Conservation (phyloP, 2,888 invertebrate genomes). For the Pyrochroa serraticornis region DNA sequence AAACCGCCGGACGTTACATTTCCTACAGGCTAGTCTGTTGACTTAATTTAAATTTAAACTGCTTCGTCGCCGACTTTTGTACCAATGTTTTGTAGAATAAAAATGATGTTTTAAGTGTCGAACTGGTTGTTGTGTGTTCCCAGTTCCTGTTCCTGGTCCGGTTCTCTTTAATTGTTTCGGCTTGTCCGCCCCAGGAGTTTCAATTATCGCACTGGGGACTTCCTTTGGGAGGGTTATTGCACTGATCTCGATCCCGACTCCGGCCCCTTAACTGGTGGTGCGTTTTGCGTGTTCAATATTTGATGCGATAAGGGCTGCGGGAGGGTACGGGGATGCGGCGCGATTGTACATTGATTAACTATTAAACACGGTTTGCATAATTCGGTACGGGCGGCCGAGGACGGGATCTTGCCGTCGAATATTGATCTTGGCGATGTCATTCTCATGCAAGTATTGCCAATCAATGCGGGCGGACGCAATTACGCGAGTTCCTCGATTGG, state of each 20-base stretch:
- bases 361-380: constrained; percentile 46
- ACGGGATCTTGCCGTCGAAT: constrained; percentile 37
- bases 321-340: not conserved
- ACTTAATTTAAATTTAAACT: constrained; percentile 26
- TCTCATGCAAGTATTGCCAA: constrained; percentile 50
- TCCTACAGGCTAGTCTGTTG: constrained; percentile 93
- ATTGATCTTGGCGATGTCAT: constrained; percentile 36
- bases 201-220: no score
- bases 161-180: no score
- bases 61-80: constrained; percentile 8
- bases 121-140: no score
- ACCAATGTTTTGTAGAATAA: not conserved
- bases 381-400: constrained; percentile 39
- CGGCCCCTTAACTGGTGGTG: no score
- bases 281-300: no score
- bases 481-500: constrained; percentile 48
- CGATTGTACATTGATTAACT: constrained; percentile 29
- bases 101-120: no score
- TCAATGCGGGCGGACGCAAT: constrained; percentile 50
- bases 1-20: constrained; percentile 98
- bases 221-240: no score
- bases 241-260: no score
- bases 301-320: no score
- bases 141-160: no score
- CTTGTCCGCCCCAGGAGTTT: no score